Conservation (phyloP, 2,113 vertebrate species). For the Crocuta crocuta region DNA sequence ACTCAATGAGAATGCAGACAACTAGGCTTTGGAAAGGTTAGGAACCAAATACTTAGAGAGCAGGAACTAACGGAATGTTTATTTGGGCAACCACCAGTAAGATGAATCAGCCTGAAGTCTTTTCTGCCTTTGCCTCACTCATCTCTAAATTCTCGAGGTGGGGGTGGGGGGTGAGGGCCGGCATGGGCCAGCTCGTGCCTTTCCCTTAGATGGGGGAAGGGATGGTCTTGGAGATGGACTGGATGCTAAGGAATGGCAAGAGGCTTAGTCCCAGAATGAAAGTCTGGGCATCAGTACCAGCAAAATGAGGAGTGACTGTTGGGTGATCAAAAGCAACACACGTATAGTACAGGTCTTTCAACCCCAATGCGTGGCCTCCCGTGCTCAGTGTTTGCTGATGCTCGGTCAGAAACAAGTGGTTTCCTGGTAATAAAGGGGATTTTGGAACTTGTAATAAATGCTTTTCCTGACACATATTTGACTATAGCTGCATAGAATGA, state of each 20-base stretch:
- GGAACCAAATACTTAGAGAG: neutral
- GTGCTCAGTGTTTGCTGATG: neutral
- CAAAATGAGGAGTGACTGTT: neutral
- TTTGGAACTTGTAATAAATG: conserved; percentile 24
- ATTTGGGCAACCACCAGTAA: neutral
- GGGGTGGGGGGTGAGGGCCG: neutral
- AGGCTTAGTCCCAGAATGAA: neutral
- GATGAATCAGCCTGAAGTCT: neutral
- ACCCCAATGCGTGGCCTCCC: accelerated
- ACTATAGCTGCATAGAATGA: neutral
- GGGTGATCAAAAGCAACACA: neutral
- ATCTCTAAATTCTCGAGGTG: neutral
- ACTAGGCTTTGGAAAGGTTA: neutral
- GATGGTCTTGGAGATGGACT: too few relatives aligned
- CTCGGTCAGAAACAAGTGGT: neutral
- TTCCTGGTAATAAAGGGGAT: conserved; percentile 35
- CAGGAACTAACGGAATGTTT: conserved; percentile 17
- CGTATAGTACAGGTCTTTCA: neutral
- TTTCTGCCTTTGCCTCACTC: neutral
- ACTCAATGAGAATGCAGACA: neutral
- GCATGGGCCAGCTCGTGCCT: neutral
- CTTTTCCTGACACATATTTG: conserved; percentile 8
- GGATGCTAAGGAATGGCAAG: neutral
- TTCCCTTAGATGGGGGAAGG: neutral
- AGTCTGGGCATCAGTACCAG: neutral